Base-by-base conservation (phyloP, 2,797 vertebrate genomes). In the Manis crassicaudata region DNA sequence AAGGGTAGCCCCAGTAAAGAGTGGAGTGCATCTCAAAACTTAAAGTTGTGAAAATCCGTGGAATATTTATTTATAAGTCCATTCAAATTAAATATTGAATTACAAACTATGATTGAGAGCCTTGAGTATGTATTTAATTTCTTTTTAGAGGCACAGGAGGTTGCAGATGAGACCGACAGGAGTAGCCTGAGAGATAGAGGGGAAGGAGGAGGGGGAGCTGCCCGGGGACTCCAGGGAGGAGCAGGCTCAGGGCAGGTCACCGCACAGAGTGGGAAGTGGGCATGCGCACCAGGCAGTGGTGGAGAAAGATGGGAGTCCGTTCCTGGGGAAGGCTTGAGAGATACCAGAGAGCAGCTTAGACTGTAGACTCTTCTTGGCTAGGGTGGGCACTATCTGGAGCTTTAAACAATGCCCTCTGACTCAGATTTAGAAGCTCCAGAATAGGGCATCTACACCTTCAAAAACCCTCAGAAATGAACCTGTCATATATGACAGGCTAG, bases 201-300 rank as follows among this genome's bases (percentile, higher is more conserved):
- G 63, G 77, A 84, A 21, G 2, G 18, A 60, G 16, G 40, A 88
- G 6, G n/a, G 14, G 7, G 20, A 50, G 8, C 11, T 25, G 3
- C 29, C 6, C 3, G 50, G 23, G 52, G 56, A 23, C 67, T 32
- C 3, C 32, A 35, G 25, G 32, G 32, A 16, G 29, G 43, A 9
- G 0, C 20, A 13, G n/a, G 7, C 10, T 82, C 18, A 18, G 14
- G 62, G 13, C 84, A 21, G 8, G 3, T 6, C 0, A 13, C 43
- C 52, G 46, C 32, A 13, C 16, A 16, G 5, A 9, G 18, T n/a
- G 2, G 4, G 32, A 75, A 79, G 20, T 1, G 68, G 54, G 29
- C 32, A 4, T 23, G 25, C 16, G 14, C 6, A 13, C 16, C 11
- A 14, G 62, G 2, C 13, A 21, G 11, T 4, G 17, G 7, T 0